Conservation (phyloP, 2,888 invertebrate genomes). For the Rambutsinella grinnellia region DNA sequence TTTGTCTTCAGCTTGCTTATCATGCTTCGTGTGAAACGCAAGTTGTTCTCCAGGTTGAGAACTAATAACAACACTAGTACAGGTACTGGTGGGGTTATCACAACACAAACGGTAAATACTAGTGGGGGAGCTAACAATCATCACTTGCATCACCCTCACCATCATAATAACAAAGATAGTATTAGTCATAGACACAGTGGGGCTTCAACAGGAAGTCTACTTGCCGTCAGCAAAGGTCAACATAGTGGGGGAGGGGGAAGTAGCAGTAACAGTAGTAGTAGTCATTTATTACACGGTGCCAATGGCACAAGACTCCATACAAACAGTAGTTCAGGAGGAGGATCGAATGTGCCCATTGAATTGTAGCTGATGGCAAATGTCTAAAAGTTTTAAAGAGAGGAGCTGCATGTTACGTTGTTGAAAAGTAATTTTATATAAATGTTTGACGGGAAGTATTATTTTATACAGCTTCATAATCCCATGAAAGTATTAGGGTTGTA, state of each 20-base stretch:
- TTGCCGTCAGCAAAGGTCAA: slow-evolving; percentile 33
- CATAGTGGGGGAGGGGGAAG: slow-evolving; percentile 7
- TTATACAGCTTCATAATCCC: not conserved
- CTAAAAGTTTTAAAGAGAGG: not conserved
- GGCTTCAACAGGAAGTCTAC: slow-evolving; percentile 15
- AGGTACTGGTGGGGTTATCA: not conserved
- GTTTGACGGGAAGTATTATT: not conserved
- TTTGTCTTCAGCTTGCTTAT: slow-evolving; percentile 48
- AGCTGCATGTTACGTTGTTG: not conserved
- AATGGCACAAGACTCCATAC: slow-evolving; percentile 29
- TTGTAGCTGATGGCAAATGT: slow-evolving; percentile 22
- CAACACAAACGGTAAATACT: not conserved
- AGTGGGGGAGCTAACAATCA: slow-evolving; percentile 21
- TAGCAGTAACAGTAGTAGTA: slow-evolving; percentile 21
- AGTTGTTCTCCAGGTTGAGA: slow-evolving; percentile 23
- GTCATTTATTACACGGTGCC: slow-evolving; percentile 32
- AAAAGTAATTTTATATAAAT: not conserved
- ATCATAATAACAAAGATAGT: slow-evolving; percentile 5
- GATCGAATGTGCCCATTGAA: slow-evolving; percentile 22
- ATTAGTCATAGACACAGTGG: slow-evolving; percentile 28
- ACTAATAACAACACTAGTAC: slow-evolving; percentile 15
- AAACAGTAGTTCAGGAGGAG: slow-evolving; percentile 13
- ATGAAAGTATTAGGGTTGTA: not conserved
- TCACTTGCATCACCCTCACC: slow-evolving; percentile 19
- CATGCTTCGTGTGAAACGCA: slow-evolving; percentile 37